Conservation (phyloP, 2,888 invertebrate genomes). For the Diaprepes abbreviatus region DNA sequence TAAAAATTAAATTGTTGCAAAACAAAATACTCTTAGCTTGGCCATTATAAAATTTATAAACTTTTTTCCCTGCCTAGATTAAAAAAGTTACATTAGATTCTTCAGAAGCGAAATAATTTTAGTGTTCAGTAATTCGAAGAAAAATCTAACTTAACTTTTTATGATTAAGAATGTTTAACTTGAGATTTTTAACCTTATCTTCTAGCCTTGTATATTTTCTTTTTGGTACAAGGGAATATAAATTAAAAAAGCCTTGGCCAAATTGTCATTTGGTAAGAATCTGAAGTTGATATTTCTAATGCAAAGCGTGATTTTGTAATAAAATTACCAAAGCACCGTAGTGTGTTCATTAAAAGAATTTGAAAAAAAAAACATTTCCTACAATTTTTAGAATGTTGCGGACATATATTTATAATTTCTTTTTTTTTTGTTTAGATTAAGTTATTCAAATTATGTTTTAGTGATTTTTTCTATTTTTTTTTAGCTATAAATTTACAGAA, state of each 20-base stretch:
- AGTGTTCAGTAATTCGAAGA: neutral
- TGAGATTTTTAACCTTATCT: conserved; percentile 17
- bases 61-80: neutral
- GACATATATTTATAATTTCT: conserved; percentile 48
- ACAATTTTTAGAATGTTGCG: conserved; percentile 46
- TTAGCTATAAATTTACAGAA: conserved; percentile 1
- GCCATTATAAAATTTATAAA: conserved; percentile 11
- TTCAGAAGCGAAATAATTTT: neutral
- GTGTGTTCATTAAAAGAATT: conserved; percentile 64
- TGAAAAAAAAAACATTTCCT: conserved; percentile 27
- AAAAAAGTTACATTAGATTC: conserved; percentile 7
- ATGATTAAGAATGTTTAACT: neutral
- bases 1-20: too few relatives aligned
- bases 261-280: conserved; percentile 49
- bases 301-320: conserved; percentile 45
- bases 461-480: conserved; percentile 41
- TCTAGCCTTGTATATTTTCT: conserved; percentile 29
- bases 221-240: conserved; percentile 59
- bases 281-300: conserved; percentile 50
- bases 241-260: conserved; percentile 62
- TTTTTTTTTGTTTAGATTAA: conserved; percentile 25
- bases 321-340: conserved; percentile 66
- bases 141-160: conserved; percentile 16
- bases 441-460: conserved; percentile 25
- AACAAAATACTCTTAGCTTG: conserved; percentile 17